Evolutionary conservation across 2,113 vertebrate genomes (phyloP).

Genomic region (Chaenocephalus aceratus): DNA sequence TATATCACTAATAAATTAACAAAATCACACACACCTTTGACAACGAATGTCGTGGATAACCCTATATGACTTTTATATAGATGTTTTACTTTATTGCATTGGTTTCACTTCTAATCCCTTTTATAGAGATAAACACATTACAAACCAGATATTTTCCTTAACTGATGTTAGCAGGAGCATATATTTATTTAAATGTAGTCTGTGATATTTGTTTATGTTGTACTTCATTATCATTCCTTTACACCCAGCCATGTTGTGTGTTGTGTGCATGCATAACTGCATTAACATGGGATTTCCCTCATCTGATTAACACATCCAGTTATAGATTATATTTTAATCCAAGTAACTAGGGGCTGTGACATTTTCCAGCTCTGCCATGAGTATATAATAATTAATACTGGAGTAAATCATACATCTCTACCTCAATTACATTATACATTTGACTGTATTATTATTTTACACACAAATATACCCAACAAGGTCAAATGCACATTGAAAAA

Average conservation of each 20-base stretch:
- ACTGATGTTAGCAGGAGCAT: no score
- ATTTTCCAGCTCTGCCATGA: not conserved
- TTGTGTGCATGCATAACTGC: not conserved
- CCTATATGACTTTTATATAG: no score
- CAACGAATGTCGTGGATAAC: no score
- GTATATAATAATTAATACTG: not conserved
- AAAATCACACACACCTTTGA: no score
- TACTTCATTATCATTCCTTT: not conserved
- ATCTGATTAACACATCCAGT: not conserved
- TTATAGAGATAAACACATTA: no score
- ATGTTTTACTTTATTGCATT: no score
- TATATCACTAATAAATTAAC: no score
- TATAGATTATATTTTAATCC: slow-evolving; percentile 10
- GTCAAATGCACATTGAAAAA: not conserved
- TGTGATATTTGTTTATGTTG: no score
- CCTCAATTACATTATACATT: not conserved
- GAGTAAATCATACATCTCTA: not conserved
- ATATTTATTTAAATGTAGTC: no score
- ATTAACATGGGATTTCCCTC: not conserved
- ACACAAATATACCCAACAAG: not conserved
- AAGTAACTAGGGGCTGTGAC: not conserved
- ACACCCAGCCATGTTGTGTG: not conserved
- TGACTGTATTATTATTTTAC: not conserved
- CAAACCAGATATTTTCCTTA: no score
- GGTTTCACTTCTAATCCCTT: no score